Conservation (phyloP, 2,888 invertebrate genomes). For the Heliconius erato region DNA sequence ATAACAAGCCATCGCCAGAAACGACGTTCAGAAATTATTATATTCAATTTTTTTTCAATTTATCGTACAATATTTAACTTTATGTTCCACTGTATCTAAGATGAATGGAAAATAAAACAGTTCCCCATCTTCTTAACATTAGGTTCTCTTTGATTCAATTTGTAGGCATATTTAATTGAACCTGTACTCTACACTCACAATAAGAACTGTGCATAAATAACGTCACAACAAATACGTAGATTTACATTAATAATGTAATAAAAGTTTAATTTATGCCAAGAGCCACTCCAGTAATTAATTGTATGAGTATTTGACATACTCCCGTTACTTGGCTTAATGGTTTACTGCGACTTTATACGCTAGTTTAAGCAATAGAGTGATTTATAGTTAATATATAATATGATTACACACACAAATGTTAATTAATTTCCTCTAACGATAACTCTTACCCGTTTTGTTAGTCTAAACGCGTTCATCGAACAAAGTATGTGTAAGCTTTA, state of each 20-base stretch:
- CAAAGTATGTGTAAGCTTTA: too few species aligned
- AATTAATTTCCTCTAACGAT: neutral
- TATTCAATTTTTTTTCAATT: too few species aligned
- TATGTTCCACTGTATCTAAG: too few species aligned
- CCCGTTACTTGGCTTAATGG: neutral
- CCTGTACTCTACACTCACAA: neutral
- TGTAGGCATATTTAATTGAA: neutral
- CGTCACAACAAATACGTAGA: neutral
- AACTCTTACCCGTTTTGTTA: neutral
- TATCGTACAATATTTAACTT: too few species aligned
- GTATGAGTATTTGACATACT: constrained; percentile 5
- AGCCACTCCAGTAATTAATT: constrained; percentile 19
- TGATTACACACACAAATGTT: neutral
- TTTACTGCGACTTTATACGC: constrained; percentile 6
- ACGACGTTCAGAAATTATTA: too few species aligned
- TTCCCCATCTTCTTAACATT: neutral
- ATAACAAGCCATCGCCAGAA: too few species aligned
- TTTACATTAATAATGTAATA: constrained; percentile 15
- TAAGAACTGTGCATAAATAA: neutral
- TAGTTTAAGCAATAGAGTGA: constrained; percentile 8
- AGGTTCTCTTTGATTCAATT: neutral
- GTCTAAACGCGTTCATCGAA: neutral
- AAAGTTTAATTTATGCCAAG: constrained; percentile 13
- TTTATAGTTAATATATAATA: neutral
- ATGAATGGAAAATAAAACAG: neutral